Percentiles rank a stretch among this genome's conserved stretches.
Evolutionary conservation across 1,140 invertebrate genomes (phyloP).

Genomic region (Lepidurus packardi): DNA sequence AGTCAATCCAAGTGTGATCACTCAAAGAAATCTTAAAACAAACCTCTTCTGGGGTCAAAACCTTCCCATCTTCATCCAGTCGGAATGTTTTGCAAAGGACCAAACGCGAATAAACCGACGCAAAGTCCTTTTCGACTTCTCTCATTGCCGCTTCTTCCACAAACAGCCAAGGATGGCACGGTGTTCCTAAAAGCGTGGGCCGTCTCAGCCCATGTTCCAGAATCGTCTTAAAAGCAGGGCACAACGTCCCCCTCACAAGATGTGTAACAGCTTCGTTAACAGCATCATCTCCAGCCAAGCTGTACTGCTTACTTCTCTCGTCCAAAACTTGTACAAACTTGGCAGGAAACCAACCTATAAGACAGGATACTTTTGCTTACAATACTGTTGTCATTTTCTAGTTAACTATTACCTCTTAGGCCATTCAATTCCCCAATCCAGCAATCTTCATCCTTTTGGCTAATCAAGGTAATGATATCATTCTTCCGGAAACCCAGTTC

Average conservation of each 20-base stretch:
- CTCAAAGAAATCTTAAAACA: not conserved
- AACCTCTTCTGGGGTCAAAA: conserved; percentile 95
- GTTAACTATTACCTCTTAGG: conserved; percentile 60
- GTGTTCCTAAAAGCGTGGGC: conserved; percentile 62
- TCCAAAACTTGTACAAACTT: conserved; percentile 92
- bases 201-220: conserved; percentile 93
- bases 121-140: conserved; percentile 96
- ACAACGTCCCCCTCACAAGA: conserved; percentile 87
- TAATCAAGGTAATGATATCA: conserved; percentile 96
- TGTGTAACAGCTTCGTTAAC: conserved; percentile 94
- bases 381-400: not conserved
- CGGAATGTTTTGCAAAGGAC: conserved; percentile 97
- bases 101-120: conserved; percentile 93
- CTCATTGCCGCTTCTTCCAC: conserved; percentile 75
- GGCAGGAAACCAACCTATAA: conserved; percentile 89
- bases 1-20: conserved; percentile 23
- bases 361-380: conserved; percentile 41
- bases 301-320: conserved; percentile 94
- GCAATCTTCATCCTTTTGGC: conserved; percentile 98
- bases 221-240: conserved; percentile 88
- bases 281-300: conserved; percentile 91
- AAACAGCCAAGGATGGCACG: conserved; percentile 97
- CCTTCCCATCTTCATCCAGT: conserved; percentile 98
- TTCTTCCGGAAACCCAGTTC: conserved; percentile 97
- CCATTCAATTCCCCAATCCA: conserved; percentile 99